A percentile compares a stretch with the other conserved stretches of the same genome.
Conservation (phyloP, 2,888 invertebrate genomes). For the Eilema griseolum region DNA sequence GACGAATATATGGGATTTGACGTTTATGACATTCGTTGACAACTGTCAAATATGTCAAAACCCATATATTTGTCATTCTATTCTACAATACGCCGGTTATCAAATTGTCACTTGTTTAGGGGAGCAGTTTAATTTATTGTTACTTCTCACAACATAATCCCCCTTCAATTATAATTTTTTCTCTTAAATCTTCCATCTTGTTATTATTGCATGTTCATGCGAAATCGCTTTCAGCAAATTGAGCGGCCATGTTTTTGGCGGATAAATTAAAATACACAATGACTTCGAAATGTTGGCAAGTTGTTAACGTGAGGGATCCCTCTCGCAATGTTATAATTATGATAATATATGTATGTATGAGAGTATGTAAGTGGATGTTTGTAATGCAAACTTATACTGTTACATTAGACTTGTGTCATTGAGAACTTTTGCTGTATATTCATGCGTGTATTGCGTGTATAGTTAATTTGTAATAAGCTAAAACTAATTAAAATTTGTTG, state of each 20-base stretch:
- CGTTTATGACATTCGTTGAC: too few species aligned
- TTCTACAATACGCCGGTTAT: too few species aligned
- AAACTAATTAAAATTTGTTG: too few species aligned
- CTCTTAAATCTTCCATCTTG: constrained; percentile 12
- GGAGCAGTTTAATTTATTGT: constrained; percentile 1
- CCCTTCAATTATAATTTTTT: constrained; percentile 14
- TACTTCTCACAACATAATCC: background rate
- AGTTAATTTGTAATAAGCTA: too few species aligned
- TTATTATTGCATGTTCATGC: constrained; percentile 21
- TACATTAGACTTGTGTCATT: too few species aligned
- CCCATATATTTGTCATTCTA: too few species aligned
- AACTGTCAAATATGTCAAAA: too few species aligned
- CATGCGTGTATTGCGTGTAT: too few species aligned
- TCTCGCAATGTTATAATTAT: constrained; percentile 1
- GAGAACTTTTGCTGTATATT: too few species aligned
- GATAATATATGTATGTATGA: constrained; percentile 4
- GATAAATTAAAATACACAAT: constrained; percentile 47
- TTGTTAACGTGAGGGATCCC: constrained; percentile 3
- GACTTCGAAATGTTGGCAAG: constrained; percentile 31
- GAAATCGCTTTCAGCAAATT: constrained; percentile 19
- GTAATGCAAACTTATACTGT: background rate
- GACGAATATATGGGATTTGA: too few species aligned
- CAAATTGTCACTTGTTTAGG: too few species aligned
- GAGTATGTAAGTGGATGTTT: background rate
- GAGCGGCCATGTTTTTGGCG: constrained; percentile 37